These are phyloP conservation scores for Lepidurus couesii DNA, from an alignment of 1,140 invertebrate species.

Conservation along the genomic window DNA sequence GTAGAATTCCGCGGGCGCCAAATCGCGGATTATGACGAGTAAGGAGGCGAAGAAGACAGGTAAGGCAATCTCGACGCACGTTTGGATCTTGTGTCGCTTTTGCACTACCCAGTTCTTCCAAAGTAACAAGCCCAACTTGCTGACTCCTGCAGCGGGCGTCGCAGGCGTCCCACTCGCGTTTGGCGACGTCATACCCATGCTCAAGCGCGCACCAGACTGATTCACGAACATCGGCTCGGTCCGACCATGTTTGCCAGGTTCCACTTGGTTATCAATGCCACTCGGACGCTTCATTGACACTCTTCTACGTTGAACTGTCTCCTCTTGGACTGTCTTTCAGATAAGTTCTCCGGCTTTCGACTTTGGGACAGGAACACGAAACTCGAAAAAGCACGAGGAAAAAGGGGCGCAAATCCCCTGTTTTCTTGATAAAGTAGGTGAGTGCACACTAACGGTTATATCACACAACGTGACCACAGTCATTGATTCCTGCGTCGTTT, in stretches of 20 bases:
- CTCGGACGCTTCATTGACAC: constrained; percentile 20
- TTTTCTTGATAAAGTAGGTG: constrained; percentile 5
- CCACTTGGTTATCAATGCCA: neutral
- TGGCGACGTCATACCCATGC: neutral
- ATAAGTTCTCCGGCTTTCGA: neutral
- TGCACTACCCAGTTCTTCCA: constrained; percentile 82
- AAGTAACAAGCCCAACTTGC: constrained; percentile 55
- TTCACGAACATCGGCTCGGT: neutral
- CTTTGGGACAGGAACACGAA: neutral
- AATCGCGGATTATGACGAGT: constrained; percentile 54
- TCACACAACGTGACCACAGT: constrained; percentile 2
- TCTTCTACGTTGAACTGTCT: neutral
- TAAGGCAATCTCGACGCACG: constrained; percentile 61
- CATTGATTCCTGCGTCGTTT: neutral
- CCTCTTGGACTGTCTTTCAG: neutral
- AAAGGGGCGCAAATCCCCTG: neutral
- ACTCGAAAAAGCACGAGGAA: neutral
- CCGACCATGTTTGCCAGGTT: constrained; percentile 13
- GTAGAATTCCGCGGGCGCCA: constrained; percentile 41
- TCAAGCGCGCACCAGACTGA: constrained; percentile 7
- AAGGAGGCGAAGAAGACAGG: constrained; percentile 65
- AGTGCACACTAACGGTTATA: constrained; percentile 19
- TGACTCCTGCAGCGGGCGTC: constrained; percentile 31
- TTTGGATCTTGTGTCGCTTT: constrained; percentile 63
- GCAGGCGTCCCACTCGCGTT: neutral